These are phyloP conservation scores for Anoura caudifer DNA, from an alignment of 2,113 vertebrate species.

Conservation along the genomic window DNA sequence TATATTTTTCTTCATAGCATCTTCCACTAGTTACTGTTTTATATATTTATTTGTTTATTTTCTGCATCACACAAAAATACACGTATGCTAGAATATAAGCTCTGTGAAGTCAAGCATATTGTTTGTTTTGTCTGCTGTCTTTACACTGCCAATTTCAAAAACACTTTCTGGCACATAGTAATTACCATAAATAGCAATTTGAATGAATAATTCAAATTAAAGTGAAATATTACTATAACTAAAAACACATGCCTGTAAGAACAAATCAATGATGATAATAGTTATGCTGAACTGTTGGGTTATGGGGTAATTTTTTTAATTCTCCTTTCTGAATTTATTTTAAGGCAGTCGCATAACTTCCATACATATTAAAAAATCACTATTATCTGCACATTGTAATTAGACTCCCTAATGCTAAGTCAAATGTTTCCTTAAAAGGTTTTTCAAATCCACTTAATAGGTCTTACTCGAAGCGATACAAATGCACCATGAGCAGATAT, in stretches of 20 bases:
- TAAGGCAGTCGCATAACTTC: background rate
- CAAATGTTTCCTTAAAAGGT: background rate
- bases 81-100: background rate
- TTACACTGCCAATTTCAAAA: background rate
- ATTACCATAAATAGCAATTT: background rate
- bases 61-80: background rate
- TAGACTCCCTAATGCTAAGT: background rate
- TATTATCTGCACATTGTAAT: background rate
- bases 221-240: background rate
- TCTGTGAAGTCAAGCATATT: background rate
- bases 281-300: background rate
- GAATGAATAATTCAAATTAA: slow-evolving; percentile 1
- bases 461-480: background rate
- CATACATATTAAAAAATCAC: background rate
- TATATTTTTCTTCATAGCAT: background rate
- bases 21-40: background rate
- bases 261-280: background rate
- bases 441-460: background rate
- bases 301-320: background rate
- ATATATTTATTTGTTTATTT: background rate
- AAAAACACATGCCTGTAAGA: background rate
- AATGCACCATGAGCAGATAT: background rate
- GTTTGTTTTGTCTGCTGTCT: background rate
- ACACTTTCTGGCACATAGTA: background rate
- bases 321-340: background rate